A percentile compares a stretch with the other conserved stretches of the same genome.
Conservation (phyloP, 2,797 vertebrate genomes). For the Malurus splendens region DNA sequence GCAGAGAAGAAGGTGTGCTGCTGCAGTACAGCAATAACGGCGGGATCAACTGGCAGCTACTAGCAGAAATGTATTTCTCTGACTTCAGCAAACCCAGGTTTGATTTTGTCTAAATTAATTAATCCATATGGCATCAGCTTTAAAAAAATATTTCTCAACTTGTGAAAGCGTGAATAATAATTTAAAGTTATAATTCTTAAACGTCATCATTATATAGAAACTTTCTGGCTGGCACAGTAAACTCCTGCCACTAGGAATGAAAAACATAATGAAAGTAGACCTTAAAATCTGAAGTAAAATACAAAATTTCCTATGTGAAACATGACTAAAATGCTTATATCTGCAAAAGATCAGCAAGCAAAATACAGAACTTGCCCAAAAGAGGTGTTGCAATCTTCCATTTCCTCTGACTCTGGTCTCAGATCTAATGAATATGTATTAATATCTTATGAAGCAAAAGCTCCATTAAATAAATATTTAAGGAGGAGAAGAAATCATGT, state of each 20-base stretch:
- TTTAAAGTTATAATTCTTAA: background rate
- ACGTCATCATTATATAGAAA: background rate
- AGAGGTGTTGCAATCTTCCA: background rate
- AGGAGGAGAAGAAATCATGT: background rate
- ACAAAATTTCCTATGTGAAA: background rate
- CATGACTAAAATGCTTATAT: background rate
- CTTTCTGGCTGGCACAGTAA: background rate
- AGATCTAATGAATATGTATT: background rate
- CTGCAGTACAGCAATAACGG: slow-evolving; percentile 95
- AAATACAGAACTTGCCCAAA: background rate
- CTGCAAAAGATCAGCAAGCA: background rate
- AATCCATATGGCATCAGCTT: background rate
- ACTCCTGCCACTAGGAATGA: background rate
- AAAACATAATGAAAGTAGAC: background rate
- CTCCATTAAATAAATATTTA: background rate
- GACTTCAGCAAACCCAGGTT: slow-evolving; percentile 96
- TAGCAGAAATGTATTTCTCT: slow-evolving; percentile 99
- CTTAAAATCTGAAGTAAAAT: background rate
- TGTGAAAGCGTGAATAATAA: background rate
- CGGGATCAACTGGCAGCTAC: slow-evolving; percentile 93
- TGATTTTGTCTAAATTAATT: background rate
- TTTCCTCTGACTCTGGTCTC: background rate
- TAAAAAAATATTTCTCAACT: background rate
- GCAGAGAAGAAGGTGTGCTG: slow-evolving; percentile 92
- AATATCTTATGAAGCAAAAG: background rate